phyloP scores from a whole-genome alignment of 2,888 invertebrate genomes.

The Mechanitis mazaeus region DNA sequence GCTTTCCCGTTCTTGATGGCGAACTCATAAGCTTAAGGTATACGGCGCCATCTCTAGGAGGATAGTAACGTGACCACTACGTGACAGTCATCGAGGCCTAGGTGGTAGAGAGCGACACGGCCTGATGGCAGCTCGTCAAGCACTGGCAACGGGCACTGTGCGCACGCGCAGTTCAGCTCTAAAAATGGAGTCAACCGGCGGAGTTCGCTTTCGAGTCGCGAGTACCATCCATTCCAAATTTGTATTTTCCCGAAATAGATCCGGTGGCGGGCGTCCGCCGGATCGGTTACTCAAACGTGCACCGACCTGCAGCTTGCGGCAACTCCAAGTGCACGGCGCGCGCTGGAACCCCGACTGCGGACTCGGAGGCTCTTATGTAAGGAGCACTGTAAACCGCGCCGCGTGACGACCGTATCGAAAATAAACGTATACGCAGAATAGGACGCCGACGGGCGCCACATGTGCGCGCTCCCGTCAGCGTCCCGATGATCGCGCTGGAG shows the following conservation, averaged over 20 bases:
- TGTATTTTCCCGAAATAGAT: slow-evolving; percentile 88
- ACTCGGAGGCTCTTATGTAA: slow-evolving; percentile 59
- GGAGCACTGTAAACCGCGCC: slow-evolving; percentile 66
- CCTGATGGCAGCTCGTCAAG: slow-evolving; percentile 66
- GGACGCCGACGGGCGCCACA: slow-evolving; percentile 63
- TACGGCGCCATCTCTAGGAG: slow-evolving; percentile 48
- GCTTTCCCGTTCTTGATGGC: slow-evolving; percentile 27
- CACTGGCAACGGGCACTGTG: slow-evolving; percentile 67
- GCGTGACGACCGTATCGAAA: slow-evolving; percentile 72
- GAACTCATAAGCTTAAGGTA: slow-evolving; percentile 20
- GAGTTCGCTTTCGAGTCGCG: slow-evolving; percentile 73
- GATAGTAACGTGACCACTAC: slow-evolving; percentile 37
- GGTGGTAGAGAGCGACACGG: slow-evolving; percentile 68
- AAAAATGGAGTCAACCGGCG: slow-evolving; percentile 75
- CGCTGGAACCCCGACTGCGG: slow-evolving; percentile 40
- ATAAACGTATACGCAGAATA: slow-evolving; percentile 66
- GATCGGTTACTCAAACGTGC: slow-evolving; percentile 75
- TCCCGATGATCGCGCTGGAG: slow-evolving; percentile 67
- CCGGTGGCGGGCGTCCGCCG: slow-evolving; percentile 73
- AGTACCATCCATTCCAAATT: slow-evolving; percentile 83
- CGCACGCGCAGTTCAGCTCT: slow-evolving; percentile 76
- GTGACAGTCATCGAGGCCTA: slow-evolving; percentile 36
- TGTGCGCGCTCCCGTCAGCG: slow-evolving; percentile 68
- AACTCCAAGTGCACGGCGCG: slow-evolving; percentile 47
- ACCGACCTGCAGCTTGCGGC: slow-evolving; percentile 66